Base-by-base conservation (phyloP, 2,888 invertebrate species). In the Chironomus tentans region DNA sequence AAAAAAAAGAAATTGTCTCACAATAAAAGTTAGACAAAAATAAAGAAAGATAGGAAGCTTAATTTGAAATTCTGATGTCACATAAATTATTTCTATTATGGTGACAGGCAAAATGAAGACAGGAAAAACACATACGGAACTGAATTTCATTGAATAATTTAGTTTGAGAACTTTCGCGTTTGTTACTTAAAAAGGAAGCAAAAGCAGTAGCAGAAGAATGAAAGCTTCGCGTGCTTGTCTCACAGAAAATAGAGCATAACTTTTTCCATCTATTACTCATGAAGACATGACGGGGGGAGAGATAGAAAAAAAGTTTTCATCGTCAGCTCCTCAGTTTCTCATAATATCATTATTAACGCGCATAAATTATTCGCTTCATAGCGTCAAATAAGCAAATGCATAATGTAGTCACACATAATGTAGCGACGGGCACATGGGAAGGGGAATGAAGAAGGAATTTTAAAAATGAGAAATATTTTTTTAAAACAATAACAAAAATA, bases 51-150 rank as follows among this genome's bases (percentile, higher is more conserved):
- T 24, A 10, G 65, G 22, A 65, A 24, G 65, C 65, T 65, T 65
- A 65, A 65, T 65, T 65, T 65, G 65, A 65, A 65, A 65, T 21
- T 65, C 65, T 65, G 65, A 65, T 65, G 65, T 21, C 22, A 65
- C 65, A 65, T 65, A 65, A 65, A 65, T 65, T 65, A 65, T 65
- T 65, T 65, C 65, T 21, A 15, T 56, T 18, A 21, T 21, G 65
- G 65, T 65, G 65, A 65, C 21, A 65, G 22, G 21, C 65, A 65
- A 4, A 65, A 13, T 21, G 24, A 65, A 13, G 18, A 38, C 56
- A 56, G 56, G 15, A 56, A 56, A 56, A 56, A 18, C 56, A 56
- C 56, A 56, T 56, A 56, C 56, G 56, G 56, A 56, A 56, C 15
- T 18, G 18, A 56, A 15, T n/a, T 56, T 56, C 56, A 56, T 56